Percentiles rank a stretch among this genome's conserved stretches.
These are phyloP conservation scores for Corythaixoides concolor DNA, from an alignment of 2,113 vertebrate species.

Conservation along the genomic window DNA sequence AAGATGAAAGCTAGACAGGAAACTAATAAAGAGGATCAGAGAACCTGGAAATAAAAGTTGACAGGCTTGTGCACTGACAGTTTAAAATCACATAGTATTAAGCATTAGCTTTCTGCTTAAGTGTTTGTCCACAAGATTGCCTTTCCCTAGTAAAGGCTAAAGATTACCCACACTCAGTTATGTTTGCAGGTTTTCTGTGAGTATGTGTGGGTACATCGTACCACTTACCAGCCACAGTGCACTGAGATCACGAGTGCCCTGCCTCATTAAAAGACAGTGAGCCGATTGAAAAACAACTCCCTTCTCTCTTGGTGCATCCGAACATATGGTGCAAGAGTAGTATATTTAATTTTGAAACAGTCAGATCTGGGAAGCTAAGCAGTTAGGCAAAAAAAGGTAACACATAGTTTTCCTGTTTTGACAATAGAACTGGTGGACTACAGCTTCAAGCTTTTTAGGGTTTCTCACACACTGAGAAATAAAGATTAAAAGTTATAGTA, in stretches of 20 bases:
- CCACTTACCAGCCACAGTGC: slow-evolving; percentile 31
- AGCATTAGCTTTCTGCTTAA: slow-evolving; percentile 41
- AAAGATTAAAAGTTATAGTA: neutral
- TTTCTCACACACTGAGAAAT: neutral
- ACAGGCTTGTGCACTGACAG: slow-evolving; percentile 26
- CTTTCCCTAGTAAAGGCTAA: slow-evolving; percentile 15
- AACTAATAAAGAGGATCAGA: slow-evolving; percentile 62
- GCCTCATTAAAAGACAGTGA: slow-evolving; percentile 36
- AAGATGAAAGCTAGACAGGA: slow-evolving; percentile 42
- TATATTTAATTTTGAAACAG: slow-evolving; percentile 42
- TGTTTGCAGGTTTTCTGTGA: slow-evolving; percentile 39
- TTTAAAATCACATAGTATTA: slow-evolving; percentile 36
- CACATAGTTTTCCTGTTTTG: neutral
- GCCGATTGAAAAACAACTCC: slow-evolving; percentile 29
- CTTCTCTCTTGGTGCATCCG: neutral
- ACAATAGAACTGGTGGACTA: neutral
- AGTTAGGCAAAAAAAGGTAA: slow-evolving; percentile 20
- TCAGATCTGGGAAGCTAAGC: slow-evolving; percentile 14
- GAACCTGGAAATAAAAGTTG: slow-evolving; percentile 46
- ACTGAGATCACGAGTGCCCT: slow-evolving; percentile 48
- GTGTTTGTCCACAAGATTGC: slow-evolving; percentile 43
- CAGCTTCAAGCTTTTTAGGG: neutral
- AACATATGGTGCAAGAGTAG: slow-evolving; percentile 13
- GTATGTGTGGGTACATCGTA: neutral
- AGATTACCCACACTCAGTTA: slow-evolving; percentile 35